Conservation (phyloP, 1,140 invertebrate genomes). For the Aphidius gifuensis region DNA sequence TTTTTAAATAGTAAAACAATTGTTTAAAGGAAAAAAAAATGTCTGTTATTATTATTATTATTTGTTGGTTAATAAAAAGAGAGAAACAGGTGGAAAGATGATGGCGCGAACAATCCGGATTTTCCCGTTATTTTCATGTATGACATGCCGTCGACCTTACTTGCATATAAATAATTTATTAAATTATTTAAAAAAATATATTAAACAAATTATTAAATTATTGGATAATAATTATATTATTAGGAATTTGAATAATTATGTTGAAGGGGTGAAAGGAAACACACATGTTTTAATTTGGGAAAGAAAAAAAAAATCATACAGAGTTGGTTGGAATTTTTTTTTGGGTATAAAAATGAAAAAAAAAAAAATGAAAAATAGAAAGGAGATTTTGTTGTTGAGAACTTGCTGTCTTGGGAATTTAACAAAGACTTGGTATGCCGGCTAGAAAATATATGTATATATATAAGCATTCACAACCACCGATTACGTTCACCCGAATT, state of each 20-base stretch:
- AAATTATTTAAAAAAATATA: too few species aligned
- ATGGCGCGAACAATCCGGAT: neutral
- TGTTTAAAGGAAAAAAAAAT: too few species aligned
- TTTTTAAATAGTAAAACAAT: too few species aligned
- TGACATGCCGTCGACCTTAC: neutral
- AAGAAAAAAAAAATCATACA: too few species aligned
- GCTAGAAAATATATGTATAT: neutral
- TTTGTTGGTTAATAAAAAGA: constrained; percentile 1
- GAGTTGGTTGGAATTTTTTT: neutral
- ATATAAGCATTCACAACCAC: constrained; percentile 13
- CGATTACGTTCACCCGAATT: constrained; percentile 19
- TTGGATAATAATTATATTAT: too few species aligned
- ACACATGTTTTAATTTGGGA: too few species aligned
- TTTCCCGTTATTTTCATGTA: constrained; percentile 10
- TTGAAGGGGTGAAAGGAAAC: too few species aligned
- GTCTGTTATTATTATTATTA: too few species aligned
- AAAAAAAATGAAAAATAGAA: neutral
- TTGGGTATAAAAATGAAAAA: neutral
- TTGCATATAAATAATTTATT: too few species aligned
- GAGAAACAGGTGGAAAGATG: constrained; percentile 17
- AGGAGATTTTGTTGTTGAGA: neutral
- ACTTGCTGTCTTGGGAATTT: neutral
- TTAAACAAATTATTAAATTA: too few species aligned
- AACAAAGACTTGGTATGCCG: constrained; percentile 7
- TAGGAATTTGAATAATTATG: too few species aligned